These are phyloP conservation scores for Prionace glauca DNA, from an alignment of 2,797 vertebrate genomes.

Conservation along the genomic window DNA sequence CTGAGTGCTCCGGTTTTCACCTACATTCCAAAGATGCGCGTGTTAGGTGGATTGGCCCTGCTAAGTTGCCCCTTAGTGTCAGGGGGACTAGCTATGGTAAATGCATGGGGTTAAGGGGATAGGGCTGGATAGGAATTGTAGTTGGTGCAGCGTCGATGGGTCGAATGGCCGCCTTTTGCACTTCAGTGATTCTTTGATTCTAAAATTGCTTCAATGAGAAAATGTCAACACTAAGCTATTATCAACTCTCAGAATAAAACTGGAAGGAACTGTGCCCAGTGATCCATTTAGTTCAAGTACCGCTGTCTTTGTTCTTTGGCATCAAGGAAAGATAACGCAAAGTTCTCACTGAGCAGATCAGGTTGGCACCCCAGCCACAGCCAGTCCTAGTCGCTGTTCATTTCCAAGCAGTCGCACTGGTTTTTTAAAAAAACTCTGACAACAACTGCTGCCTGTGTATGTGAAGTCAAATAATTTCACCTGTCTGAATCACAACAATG, in stretches of 20 bases:
- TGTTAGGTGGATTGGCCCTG: no score
- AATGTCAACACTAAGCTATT: background rate
- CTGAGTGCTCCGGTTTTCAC: no score
- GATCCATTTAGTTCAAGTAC: background rate
- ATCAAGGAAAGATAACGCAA: background rate
- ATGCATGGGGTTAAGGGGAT: no score
- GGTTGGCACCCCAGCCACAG: background rate
- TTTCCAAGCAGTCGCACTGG: background rate
- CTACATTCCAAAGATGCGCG: no score
- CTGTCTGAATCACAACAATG: constrained; percentile 19
- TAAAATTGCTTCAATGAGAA: background rate
- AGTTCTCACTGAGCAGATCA: background rate
- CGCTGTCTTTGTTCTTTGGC: background rate
- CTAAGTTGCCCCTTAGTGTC: no score
- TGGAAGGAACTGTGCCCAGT: background rate
- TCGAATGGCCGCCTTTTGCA: no score
- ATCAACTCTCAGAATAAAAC: background rate
- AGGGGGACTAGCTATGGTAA: no score
- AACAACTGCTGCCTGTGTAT: background rate
- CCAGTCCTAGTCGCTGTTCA: no score
- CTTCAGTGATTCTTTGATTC: no score
- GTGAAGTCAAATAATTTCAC: background rate
- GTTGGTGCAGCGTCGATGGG: no score
- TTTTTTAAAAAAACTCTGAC: background rate
- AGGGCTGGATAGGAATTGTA: no score